These are phyloP conservation scores for Nansenia antarctica DNA, from an alignment of 2,113 vertebrate species.

Conservation along the genomic window DNA sequence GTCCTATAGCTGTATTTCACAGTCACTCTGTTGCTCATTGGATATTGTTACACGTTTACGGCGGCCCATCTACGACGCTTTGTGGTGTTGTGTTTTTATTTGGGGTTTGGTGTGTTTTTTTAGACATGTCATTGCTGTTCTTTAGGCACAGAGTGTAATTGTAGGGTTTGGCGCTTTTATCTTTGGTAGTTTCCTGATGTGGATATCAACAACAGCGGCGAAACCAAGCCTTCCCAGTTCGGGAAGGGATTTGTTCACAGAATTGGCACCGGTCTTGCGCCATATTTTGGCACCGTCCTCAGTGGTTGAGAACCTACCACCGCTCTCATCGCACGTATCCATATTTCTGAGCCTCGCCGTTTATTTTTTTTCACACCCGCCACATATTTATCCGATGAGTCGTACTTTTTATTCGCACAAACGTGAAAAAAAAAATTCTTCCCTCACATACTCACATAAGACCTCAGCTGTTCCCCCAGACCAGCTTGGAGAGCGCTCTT, in stretches of 20 bases:
- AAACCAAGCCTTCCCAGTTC: not conserved
- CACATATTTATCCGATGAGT: not conserved
- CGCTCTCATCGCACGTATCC: not conserved
- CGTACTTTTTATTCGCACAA: slow-evolving; percentile 11
- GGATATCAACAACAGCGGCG: not conserved
- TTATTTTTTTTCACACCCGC: slow-evolving; percentile 1
- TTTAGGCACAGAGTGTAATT: not conserved
- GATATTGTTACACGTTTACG: too few species aligned
- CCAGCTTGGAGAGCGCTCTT: slow-evolving; percentile 23
- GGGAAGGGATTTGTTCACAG: not conserved
- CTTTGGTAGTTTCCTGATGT: not conserved
- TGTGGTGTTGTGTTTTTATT: not conserved
- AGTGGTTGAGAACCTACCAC: too few species aligned
- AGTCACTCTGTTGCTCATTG: too few species aligned
- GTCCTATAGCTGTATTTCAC: too few species aligned
- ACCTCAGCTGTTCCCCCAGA: slow-evolving; percentile 44
- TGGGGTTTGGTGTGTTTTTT: not conserved
- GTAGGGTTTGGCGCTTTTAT: not conserved
- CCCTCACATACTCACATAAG: slow-evolving; percentile 25
- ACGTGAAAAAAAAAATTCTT: too few species aligned
- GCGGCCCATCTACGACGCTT: too few species aligned
- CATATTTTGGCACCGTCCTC: not conserved
- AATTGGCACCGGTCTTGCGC: not conserved
- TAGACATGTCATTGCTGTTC: not conserved
- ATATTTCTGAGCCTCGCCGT: not conserved